Evolutionary conservation across 2,888 invertebrate species (phyloP), one percentile per base, ranked within the genome.

Genomic region (Nomada lathburiana): DNA sequence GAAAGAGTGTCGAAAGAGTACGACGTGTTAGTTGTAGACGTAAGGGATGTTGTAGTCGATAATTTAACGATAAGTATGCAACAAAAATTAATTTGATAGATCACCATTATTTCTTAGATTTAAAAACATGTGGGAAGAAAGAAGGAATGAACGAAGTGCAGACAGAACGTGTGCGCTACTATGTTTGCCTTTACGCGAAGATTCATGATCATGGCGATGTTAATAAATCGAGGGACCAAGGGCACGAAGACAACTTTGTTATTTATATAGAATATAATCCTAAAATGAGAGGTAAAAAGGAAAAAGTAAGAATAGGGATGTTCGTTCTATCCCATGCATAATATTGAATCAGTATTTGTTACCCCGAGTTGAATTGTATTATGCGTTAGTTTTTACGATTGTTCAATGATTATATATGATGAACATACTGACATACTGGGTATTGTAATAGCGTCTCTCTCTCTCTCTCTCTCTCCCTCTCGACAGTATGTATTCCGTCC

Each of bases 401-500:
- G 57, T 36, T 71, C 67, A 57, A 57, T 57, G 60, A 81, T 69
- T 23, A 69, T 16, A 73, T 80, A 80, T 81, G 63, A 81, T 74
- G 80, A 81, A 75, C 80, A 80, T 72, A 73, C 80, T 64, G 79
- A 80, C 64, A 62, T 71, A 63, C 59, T 59, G 69, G 79, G 63
- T 76, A 73, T 73, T 73, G 65, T 79, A 80, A 55, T 55, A 80
- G 55, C 62, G 62, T 74, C 62, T 68, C 57, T 80, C 50, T 52
- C 50, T 64, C 44, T 70, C 23, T 70, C 23, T 70, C 44, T 70
- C 20, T 63, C 18, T 62, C 50, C n/a, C 13, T 36, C 62, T 50
- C 23, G 42, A 65, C 71, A 80, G 79, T 80, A 69, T 75, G 47
- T 72, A 70, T 86, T 84, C 72, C 86, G 84, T 86, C 75, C 86